These are phyloP conservation scores for Formica exsecta DNA, from an alignment of 1,140 invertebrate species.

Conservation along the genomic window DNA sequence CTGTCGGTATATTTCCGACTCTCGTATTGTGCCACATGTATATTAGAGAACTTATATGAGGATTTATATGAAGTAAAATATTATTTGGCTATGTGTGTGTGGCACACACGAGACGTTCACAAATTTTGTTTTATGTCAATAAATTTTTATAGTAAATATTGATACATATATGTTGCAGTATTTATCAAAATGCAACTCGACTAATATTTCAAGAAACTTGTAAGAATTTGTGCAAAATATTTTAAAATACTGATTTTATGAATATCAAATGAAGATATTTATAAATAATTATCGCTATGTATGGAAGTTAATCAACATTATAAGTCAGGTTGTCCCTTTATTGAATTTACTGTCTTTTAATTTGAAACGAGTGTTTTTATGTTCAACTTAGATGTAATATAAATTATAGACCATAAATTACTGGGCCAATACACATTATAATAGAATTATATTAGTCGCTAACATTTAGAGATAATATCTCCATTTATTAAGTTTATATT, in stretches of 20 bases:
- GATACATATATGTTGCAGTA: not conserved
- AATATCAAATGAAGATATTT: not conserved
- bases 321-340: not conserved
- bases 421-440: not conserved
- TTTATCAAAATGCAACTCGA: conserved; percentile 20
- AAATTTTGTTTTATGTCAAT: conserved; percentile 1
- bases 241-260: conserved; percentile 26
- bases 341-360: conserved; percentile 16
- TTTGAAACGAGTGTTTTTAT: conserved; percentile 1
- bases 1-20: not conserved
- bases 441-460: conserved; percentile 10
- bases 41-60: not conserved
- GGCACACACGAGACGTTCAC: not conserved
- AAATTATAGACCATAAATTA: conserved; percentile 29
- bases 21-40: conserved; percentile 23
- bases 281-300: not conserved
- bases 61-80: not conserved
- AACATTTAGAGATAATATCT: conserved; percentile 40
- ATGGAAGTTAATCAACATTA: not conserved
- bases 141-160: conserved; percentile 11
- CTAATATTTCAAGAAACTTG: not conserved
- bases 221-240: conserved; percentile 20
- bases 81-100: conserved; percentile 6
- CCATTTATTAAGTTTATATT: conserved; percentile 34
- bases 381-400: conserved; percentile 21